Evolutionary conservation across 2,113 vertebrate genomes (phyloP), one percentile per base, ranked within the genome.

Genomic region (Neolamprologus caudopunctatus): DNA sequence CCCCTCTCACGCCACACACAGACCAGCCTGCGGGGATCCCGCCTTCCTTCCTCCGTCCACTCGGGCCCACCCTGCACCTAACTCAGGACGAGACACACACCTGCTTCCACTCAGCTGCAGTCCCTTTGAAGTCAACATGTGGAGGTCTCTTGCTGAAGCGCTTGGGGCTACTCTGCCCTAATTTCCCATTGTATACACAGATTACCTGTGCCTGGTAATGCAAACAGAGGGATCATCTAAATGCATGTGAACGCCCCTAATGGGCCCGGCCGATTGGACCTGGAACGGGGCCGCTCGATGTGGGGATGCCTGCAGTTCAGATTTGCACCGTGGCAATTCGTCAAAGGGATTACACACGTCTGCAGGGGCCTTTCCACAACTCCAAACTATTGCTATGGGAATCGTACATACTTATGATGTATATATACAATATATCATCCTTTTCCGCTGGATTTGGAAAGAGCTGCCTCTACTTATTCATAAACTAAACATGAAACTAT

Each of bases 211-310:
- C 88, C 91, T 89, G 91, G 58, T 94, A 95, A 93, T 93, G 82
- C 94, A 95, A 95, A 96, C 92, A 95, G 58, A 91, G 87, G 93
- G 90, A 94, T 94, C 87, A 95, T 88, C 92, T 94, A 94, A 95
- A 95, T 91, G 91, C 85, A 94, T 92, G 92, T 89, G 93, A 92
- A 95, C 54, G 80, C 89, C 92, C 85, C 85, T 93, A 95, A 95
- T 94, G 93, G 92, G 82, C 85, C 45, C 51, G 45, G 55, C 87
- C 92, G 80, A 91, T 79, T 87, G 90, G 92, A 93, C 82, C 89
- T 57, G 86, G 86, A 88, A 82, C 57, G 6, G 75, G 50, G 40
- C 75, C 13, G 80, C 81, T 87, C 92, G 83, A 89, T 87, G 73
- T n/a, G 83, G 57, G 26, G 50, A 89, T 16, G 89, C 83, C 90